Evolutionary conservation across 1,140 invertebrate genomes (phyloP).

Genomic region (Hetaerina americana): DNA sequence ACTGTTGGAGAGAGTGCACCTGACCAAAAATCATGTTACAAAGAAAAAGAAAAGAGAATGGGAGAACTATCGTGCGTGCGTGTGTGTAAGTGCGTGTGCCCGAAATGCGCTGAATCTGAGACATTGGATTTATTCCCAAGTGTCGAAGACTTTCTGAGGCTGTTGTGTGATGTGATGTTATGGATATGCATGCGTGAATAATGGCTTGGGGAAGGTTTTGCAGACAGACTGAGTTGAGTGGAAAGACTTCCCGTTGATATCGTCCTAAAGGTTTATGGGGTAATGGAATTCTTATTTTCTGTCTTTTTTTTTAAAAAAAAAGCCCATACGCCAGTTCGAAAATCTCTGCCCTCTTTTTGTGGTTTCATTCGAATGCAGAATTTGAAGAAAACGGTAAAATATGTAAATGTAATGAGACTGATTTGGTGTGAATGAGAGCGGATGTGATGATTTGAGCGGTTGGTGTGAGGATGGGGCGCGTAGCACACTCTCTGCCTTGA

Average conservation of each 20-base stretch:
- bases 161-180: no score
- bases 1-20: no score
- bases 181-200: background rate
- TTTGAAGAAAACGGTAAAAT: background rate
- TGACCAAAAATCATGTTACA: background rate
- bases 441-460: background rate
- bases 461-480: background rate
- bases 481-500: background rate
- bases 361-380: no score
- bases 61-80: no score
- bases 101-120: no score
- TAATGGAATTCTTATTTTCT: background rate
- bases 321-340: background rate
- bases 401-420: background rate
- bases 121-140: no score
- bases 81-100: no score
- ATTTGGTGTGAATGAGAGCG: background rate
- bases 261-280: background rate
- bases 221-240: no score
- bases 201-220: background rate
- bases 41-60: background rate
- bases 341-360: background rate
- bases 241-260: background rate
- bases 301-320: background rate
- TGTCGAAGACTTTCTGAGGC: no score